Percentiles rank a stretch among this genome's conserved stretches.
Evolutionary conservation across 2,888 invertebrate genomes (phyloP).

Genomic region (Aporophyla lueneburgensis): DNA sequence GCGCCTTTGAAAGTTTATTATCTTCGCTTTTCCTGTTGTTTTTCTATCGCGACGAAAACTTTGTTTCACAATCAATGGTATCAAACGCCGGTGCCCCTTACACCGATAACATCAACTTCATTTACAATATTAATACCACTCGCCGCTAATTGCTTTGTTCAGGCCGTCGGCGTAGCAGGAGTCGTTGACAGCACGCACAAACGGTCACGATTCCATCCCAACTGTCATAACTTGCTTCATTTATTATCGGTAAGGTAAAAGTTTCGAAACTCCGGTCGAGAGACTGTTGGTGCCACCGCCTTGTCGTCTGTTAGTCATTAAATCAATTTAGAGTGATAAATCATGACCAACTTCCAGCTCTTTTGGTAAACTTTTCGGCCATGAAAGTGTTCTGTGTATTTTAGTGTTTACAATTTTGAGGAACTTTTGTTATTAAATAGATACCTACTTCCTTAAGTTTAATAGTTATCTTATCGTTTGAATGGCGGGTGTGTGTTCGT

Average conservation of each 20-base stretch:
- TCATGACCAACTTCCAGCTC: conserved; percentile 59
- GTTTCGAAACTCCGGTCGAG: conserved; percentile 69
- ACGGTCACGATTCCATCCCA: conserved; percentile 72
- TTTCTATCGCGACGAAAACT: conserved; percentile 16
- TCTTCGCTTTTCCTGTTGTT: background rate
- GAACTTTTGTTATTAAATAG: background rate
- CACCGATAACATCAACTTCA: conserved; percentile 46
- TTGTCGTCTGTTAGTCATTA: conserved; percentile 73
- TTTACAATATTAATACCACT: conserved; percentile 59
- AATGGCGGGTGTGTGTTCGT: background rate
- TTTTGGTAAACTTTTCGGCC: conserved; percentile 50
- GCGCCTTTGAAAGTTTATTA: background rate
- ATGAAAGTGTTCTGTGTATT: conserved; percentile 51
- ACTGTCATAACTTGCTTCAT: conserved; percentile 77
- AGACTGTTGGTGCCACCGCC: conserved; percentile 64
- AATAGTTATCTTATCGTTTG: background rate
- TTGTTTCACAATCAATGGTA: conserved; percentile 7
- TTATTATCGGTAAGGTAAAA: conserved; percentile 76
- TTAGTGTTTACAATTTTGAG: conserved; percentile 15
- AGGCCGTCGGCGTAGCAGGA: conserved; percentile 34
- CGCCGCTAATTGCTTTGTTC: conserved; percentile 64
- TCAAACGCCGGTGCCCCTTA: conserved; percentile 6
- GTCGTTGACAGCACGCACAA: conserved; percentile 67
- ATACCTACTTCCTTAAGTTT: background rate
- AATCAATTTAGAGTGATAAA: conserved; percentile 76